Conservation (phyloP, 2,888 invertebrate genomes). For the Phengaris arion region DNA sequence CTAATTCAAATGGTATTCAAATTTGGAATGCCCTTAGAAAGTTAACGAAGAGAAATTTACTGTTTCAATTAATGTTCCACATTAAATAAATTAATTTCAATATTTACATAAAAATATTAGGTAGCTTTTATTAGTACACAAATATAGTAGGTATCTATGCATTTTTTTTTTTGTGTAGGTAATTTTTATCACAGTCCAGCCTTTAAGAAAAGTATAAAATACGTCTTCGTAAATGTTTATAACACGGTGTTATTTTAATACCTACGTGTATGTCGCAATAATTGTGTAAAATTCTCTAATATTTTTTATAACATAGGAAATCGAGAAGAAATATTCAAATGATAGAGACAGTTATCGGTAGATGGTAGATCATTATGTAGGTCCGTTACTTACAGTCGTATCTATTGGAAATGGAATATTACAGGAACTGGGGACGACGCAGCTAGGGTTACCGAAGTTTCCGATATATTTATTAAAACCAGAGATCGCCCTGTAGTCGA, state of each 20-base stretch:
- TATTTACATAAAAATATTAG: not conserved
- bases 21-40: conserved; percentile 15
- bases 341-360: conserved; percentile 1
- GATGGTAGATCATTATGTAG: not conserved
- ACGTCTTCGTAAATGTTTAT: too few relatives aligned
- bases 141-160: not conserved
- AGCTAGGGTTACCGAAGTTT: not conserved
- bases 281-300: too few relatives aligned
- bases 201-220: too few relatives aligned
- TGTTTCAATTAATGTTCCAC: not conserved
- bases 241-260: too few relatives aligned
- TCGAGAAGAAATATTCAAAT: too few relatives aligned
- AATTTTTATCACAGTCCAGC: not conserved
- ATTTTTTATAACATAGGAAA: too few relatives aligned
- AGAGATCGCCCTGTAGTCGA: too few relatives aligned
- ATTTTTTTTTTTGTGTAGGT: not conserved
- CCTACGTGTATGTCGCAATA: too few relatives aligned
- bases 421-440: not conserved
- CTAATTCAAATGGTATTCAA: conserved; percentile 3
- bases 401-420: conserved; percentile 21
- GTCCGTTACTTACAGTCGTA: conserved; percentile 20
- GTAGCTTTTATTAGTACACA: not conserved
- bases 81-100: conserved; percentile 5
- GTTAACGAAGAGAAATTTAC: not conserved
- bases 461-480: not conserved